phyloP scores from a whole-genome alignment of 2,113 vertebrate species.

The Perca schrenkii region DNA sequence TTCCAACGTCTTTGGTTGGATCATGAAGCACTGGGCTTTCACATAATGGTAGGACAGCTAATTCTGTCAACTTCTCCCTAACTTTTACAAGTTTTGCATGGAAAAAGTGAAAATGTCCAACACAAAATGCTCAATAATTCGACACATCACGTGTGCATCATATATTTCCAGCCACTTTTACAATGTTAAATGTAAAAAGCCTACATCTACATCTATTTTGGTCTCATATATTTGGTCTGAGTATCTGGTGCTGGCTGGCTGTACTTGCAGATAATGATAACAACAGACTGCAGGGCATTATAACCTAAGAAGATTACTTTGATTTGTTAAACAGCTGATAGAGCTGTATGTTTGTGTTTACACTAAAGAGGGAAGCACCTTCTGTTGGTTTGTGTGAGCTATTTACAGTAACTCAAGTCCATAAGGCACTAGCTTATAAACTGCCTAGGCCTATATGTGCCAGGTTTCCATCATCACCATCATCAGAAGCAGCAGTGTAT shows the following conservation, averaged over 20 bases:
- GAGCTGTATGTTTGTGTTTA: not conserved
- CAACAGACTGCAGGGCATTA: conserved; percentile 15
- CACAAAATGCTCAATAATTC: not conserved
- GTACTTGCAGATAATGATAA: not conserved
- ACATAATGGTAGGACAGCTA: not conserved
- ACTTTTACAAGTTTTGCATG: not conserved
- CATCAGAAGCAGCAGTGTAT: not conserved
- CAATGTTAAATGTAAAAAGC: not conserved
- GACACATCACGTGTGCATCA: too few relatives aligned
- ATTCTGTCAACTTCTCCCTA: not conserved
- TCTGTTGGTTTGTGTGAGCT: not conserved
- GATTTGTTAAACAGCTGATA: conserved; percentile 3
- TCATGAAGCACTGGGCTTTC: not conserved
- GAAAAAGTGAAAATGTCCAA: not conserved
- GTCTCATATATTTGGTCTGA: not conserved
- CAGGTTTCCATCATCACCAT: not conserved
- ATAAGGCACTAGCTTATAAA: not conserved
- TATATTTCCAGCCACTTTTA: too few relatives aligned
- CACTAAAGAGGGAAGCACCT: not conserved
- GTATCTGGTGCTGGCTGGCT: not conserved
- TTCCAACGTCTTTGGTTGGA: not conserved
- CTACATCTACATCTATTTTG: too few relatives aligned
- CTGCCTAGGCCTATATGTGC: not conserved
- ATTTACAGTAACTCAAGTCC: not conserved
- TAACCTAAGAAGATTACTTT: conserved; percentile 13